Base-by-base conservation (phyloP, 30 jellyfish, hydroid and myxozoan genomes). In the Pelagia noctiluca region DNA sequence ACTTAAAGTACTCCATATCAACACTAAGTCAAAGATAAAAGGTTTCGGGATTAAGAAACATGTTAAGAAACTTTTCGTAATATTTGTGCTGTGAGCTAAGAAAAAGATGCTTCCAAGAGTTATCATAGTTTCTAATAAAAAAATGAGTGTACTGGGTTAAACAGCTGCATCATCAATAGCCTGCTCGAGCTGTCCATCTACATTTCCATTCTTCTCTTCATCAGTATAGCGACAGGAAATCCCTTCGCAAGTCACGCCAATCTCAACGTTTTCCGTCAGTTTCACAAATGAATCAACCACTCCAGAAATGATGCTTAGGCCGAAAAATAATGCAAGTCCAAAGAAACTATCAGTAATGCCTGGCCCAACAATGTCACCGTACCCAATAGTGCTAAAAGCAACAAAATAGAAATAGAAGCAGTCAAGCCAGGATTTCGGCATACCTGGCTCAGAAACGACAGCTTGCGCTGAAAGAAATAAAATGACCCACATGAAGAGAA, bases 321-420 rank as follows among this genome's bases (percentile, higher is more conserved):
- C 90, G 32, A 80, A 3, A 28, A 50, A 18, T 0, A 80, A 71
- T 7, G n/a, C 3, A 0, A 25, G 13, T 35, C 77, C 77, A 33
- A 64, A 80, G 30, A 80, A 66, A 22, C 24, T 42, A 1, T 4
- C 11, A 19, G 21, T 24, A 28, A 47, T 62, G 0, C 84, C 90
- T 1, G 73, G 77, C 12, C 28, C 68, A 1, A 66, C 12, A 0
- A 66, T 66, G 48, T 80, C 90, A 16, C 90, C 90, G 50, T 22
- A 80, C 16, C 90, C 90, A 34, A 80, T 52, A 0, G 90, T 80
- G 18, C 84, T 63, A 77, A 65, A 80, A 0, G 90, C 24, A 78
- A 80, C 83, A 37, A 80, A 80, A 5, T 69, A 50, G 48, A 80
- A 80, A 24, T 80, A 80, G 0, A 80, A 19, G 0, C 69, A 83